These are phyloP conservation scores for Ictidomys tridecemlineatus DNA, from an alignment of 2,113 vertebrate species.

Conservation along the genomic window DNA sequence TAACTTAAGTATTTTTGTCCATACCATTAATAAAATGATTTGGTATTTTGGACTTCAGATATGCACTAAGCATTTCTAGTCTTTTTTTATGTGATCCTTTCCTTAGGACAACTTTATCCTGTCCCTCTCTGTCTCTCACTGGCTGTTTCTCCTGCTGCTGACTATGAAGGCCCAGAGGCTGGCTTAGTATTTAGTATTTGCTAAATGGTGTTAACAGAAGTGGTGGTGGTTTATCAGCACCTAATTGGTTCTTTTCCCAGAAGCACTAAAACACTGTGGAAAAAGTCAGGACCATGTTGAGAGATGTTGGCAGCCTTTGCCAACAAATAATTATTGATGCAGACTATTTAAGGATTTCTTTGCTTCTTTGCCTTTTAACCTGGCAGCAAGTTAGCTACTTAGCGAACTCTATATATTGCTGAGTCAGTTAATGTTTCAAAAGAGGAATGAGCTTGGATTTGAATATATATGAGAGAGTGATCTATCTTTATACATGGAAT, in stretches of 20 bases:
- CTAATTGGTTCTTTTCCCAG: not conserved
- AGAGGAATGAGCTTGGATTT: constrained; percentile 33
- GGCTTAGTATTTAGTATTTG: not conserved
- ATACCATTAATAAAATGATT: not conserved
- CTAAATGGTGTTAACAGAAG: not conserved
- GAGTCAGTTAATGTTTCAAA: not conserved
- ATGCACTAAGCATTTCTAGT: not conserved
- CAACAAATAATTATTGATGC: not conserved
- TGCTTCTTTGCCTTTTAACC: not conserved
- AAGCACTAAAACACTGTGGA: constrained; percentile 17
- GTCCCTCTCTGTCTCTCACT: not conserved
- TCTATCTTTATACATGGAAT: not conserved
- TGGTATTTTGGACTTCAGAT: not conserved
- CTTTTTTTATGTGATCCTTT: not conserved
- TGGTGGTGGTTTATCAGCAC: not conserved
- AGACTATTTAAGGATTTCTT: not conserved
- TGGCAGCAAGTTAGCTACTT: not conserved
- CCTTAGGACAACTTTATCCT: not conserved
- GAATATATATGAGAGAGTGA: not conserved
- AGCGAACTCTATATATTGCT: not conserved
- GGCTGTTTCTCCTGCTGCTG: not conserved
- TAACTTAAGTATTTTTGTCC: not conserved
- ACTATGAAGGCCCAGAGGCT: not conserved
- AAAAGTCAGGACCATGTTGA: not conserved
- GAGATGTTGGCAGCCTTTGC: not conserved